Conservation (phyloP, 2,113 vertebrate species). For the Hemichromis elongatus region DNA sequence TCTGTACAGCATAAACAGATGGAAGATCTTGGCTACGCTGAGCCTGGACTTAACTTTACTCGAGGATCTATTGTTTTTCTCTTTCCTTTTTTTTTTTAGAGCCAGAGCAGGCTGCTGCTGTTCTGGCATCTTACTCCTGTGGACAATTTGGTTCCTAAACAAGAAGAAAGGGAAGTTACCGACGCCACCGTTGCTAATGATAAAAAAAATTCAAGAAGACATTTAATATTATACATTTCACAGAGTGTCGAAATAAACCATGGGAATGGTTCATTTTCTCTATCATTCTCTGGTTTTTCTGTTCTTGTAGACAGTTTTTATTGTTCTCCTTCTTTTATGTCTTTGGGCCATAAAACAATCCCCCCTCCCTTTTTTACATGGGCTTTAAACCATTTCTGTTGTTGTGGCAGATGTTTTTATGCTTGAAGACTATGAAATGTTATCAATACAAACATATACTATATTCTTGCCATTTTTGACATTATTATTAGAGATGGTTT, state of each 20-base stretch:
- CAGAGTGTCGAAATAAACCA: neutral
- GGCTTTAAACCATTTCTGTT: neutral
- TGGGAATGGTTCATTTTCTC: constrained; percentile 7
- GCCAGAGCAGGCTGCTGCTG: constrained; percentile 9
- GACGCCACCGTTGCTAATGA: constrained; percentile 14
- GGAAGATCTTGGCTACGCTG: constrained; percentile 37
- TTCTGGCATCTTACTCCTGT: constrained; percentile 8
- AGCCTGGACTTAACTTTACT: constrained; percentile 2
- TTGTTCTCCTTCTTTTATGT: constrained; percentile 7
- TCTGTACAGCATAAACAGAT: constrained; percentile 69
- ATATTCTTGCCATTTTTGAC: neutral
- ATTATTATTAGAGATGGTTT: neutral
- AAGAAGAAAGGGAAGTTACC: neutral
- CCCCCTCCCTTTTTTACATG: neutral
- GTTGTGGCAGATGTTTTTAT: constrained; percentile 4
- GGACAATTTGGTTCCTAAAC: neutral
- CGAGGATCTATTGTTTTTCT: constrained; percentile 28
- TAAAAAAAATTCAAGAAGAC: constrained; percentile 12
- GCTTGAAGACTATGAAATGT: neutral
- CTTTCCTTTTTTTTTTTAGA: neutral
- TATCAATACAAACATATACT: neutral
- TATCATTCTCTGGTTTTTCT: neutral
- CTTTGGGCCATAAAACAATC: constrained; percentile 8
- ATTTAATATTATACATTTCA: constrained; percentile 1
- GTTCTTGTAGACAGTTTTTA: neutral